Base-by-base conservation (phyloP, 2,113 vertebrate genomes). In the Bombycilla garrulus region DNA sequence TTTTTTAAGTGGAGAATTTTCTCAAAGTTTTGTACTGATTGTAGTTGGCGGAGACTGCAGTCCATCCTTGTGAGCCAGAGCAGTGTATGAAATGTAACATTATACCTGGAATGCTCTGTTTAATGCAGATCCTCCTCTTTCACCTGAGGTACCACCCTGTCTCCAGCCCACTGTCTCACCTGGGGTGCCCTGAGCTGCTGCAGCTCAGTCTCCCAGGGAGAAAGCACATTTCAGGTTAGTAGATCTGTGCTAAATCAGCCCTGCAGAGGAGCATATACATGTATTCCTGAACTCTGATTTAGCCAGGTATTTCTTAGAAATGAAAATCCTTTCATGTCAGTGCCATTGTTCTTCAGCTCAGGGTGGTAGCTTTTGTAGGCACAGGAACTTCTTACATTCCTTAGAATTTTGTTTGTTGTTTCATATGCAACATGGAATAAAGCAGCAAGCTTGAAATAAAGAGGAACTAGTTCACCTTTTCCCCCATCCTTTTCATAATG, bases 371-470 rank as follows among this genome's bases (percentile, higher is more conserved):
- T 91, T 96, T 80, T 84, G 54, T 54, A 79, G 53, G 36, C 36
- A 60, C 15, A 80, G 67, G 33, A 77, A 50, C 78, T 71, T 92
- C 12, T 40, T 51, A 40, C 47, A 48, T 91, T 89, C 61, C 36
- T 54, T 77, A 64, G 44, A 50, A 45, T 93, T 95, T 70, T 93
- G 53, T 76, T 80, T 91, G 44, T 92, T 85, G 66, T 66, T 93
- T 93, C 64, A 53, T 82, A 65, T 72, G 86, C 81, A 91, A 65
- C 57, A 42, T 42, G 6, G 12, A 86, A 91, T 95, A 92, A 94
- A 96, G 86, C 69, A 94, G 48, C 26, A 42, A 91, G 62, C 28
- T 56, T 50, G 40, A 82, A 90, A 50, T 60, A 36, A 58, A 86
- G 72, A 90, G 69, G 45, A 90, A 82, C 58, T 36, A 19, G 44